These are phyloP conservation scores for Isotomurus palustris DNA, from an alignment of 2,888 invertebrate genomes.

Conservation along the genomic window DNA sequence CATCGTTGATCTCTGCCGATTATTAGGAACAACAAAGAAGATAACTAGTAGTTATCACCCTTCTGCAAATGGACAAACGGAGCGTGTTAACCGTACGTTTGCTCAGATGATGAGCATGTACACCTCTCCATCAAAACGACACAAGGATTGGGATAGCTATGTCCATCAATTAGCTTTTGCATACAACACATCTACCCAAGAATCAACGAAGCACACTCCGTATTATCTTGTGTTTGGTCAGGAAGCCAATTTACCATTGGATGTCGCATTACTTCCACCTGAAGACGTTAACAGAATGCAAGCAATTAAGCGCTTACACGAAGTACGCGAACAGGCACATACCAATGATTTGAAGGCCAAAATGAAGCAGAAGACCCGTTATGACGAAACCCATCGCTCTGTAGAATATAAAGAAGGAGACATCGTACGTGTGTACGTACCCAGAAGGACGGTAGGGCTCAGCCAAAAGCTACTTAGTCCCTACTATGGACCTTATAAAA, in stretches of 20 bases:
- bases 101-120: conserved; percentile 37
- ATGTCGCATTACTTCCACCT: conserved; percentile 11
- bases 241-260: conserved; percentile 24
- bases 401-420: conserved; percentile 9
- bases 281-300: conserved; percentile 3
- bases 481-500: conserved; percentile 12
- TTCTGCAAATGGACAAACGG: conserved; percentile 29
- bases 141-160: conserved; percentile 37
- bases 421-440: conserved; percentile 12
- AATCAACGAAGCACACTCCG: conserved; percentile 29
- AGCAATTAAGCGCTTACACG: background rate
- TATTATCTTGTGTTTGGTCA: conserved; percentile 35
- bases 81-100: conserved; percentile 36
- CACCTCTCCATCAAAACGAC: conserved; percentile 15
- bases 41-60: conserved; percentile 36
- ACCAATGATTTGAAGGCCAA: background rate
- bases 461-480: conserved; percentile 15
- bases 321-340: background rate
- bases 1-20: conserved; percentile 8
- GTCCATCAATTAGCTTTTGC: conserved; percentile 26
- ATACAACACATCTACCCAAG: conserved; percentile 32
- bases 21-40: conserved; percentile 15
- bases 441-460: conserved; percentile 3
- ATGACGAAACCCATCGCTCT: conserved; percentile 8
- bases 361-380: conserved; percentile 4